These are phyloP conservation scores for Augiades crinisus DNA, from an alignment of 2,888 invertebrate species.

Conservation along the genomic window DNA sequence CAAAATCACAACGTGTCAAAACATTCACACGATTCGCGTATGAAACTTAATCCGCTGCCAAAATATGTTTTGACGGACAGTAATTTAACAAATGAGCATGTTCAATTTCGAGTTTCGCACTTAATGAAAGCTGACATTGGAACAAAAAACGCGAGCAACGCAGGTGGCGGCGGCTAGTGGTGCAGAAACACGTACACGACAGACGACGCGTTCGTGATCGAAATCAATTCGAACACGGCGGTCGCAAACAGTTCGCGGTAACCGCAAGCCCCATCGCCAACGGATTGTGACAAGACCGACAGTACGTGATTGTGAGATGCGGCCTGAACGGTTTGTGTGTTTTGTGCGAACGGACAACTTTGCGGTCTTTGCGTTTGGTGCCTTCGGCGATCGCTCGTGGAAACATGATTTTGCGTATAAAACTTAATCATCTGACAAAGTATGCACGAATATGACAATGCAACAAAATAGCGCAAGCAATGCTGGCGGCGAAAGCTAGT, in stretches of 20 bases:
- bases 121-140: constrained; percentile 19
- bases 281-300: constrained; percentile 32
- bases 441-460: too few relatives aligned
- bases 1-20: constrained; percentile 15
- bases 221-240: constrained; percentile 38
- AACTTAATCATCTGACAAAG: too few relatives aligned
- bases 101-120: constrained; percentile 2
- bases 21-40: constrained; percentile 8
- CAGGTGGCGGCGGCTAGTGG: constrained; percentile 19
- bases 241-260: constrained; percentile 28
- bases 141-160: constrained; percentile 16
- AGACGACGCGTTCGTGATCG: constrained; percentile 25
- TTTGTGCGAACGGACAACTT: constrained; percentile 1
- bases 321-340: constrained; percentile 13
- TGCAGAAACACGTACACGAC: constrained; percentile 27
- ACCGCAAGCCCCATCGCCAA: constrained; percentile 55
- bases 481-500: too few relatives aligned
- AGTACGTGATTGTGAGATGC: constrained; percentile 42
- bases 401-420: too few relatives aligned
- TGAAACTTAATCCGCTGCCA: constrained; percentile 23
- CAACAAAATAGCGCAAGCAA: too few relatives aligned
- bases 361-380: too few relatives aligned
- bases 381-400: too few relatives aligned
- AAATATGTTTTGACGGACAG: constrained; percentile 17
- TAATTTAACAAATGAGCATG: constrained; percentile 2